These are phyloP conservation scores for Lamellibrachia luymesi DNA, from an alignment of 1,140 invertebrate genomes.

Conservation along the genomic window DNA sequence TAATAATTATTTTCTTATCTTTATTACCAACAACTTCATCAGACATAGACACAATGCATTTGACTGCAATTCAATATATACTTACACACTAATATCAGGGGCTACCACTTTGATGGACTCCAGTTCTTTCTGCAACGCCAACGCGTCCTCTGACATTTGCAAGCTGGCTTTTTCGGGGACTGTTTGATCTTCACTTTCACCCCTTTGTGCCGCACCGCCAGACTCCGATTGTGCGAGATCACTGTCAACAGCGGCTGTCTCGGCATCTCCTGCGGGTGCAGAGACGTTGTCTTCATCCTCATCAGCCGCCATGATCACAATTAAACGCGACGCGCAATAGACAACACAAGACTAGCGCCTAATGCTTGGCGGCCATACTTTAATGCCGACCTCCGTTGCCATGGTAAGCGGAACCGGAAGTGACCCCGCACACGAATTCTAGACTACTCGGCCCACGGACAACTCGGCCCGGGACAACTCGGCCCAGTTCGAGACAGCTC, in stretches of 20 bases:
- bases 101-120: conserved; percentile 48
- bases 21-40: background rate
- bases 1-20: too few species aligned
- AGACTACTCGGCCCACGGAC: too few species aligned
- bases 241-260: background rate
- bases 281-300: background rate
- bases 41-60: background rate
- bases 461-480: too few species aligned
- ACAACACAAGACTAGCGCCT: background rate
- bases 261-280: background rate
- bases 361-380: background rate
- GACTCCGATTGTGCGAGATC: background rate
- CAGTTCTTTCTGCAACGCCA: conserved; percentile 48
- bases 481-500: too few species aligned
- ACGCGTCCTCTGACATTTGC: conserved; percentile 37
- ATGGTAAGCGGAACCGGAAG: background rate
- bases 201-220: background rate
- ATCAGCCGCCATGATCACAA: background rate
- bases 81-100: conserved; percentile 40
- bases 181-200: background rate
- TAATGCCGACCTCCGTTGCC: background rate
- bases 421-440: background rate
- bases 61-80: background rate
- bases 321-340: background rate
- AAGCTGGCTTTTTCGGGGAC: background rate